Evolutionary conservation across 2,113 vertebrate species (phyloP).

Genomic region (Ictidomys tridecemlineatus): DNA sequence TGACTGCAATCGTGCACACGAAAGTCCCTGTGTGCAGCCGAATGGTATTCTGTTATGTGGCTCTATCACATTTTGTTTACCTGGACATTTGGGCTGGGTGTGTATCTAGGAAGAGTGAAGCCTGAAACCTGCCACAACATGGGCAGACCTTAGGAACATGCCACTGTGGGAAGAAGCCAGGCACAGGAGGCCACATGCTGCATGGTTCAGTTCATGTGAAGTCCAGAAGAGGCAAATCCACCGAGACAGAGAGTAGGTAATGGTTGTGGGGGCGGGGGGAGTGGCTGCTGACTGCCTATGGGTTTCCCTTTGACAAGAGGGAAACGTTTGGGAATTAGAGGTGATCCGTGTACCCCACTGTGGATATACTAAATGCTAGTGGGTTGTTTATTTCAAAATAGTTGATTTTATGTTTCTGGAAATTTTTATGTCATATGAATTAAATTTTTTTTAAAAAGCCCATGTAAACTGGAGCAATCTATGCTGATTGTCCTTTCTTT

Average conservation of each 20-base stretch:
- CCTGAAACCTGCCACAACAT: rapidly evolving
- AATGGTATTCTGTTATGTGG: no score
- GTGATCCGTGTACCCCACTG: background rate
- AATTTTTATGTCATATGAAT: background rate
- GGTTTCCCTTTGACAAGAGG: background rate
- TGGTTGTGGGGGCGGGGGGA: background rate
- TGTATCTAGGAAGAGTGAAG: background rate
- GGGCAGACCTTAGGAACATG: background rate
- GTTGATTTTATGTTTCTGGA: background rate
- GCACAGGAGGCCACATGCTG: background rate
- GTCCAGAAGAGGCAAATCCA: background rate
- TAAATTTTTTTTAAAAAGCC: background rate
- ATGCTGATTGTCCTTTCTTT: background rate
- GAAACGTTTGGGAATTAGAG: background rate
- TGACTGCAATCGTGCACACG: background rate
- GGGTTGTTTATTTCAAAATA: background rate
- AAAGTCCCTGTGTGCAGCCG: no score
- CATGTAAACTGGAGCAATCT: background rate
- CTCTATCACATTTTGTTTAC: background rate
- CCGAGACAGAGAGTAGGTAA: background rate
- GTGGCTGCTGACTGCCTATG: no score
- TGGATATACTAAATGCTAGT: background rate
- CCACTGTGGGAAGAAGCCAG: background rate
- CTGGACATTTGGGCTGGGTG: background rate
- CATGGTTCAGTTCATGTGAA: background rate